A percentile compares a stretch with the other conserved stretches of the same genome.
phyloP scores from a whole-genome alignment of 1,140 invertebrate species.

The Ctenoplectra terminalis region DNA sequence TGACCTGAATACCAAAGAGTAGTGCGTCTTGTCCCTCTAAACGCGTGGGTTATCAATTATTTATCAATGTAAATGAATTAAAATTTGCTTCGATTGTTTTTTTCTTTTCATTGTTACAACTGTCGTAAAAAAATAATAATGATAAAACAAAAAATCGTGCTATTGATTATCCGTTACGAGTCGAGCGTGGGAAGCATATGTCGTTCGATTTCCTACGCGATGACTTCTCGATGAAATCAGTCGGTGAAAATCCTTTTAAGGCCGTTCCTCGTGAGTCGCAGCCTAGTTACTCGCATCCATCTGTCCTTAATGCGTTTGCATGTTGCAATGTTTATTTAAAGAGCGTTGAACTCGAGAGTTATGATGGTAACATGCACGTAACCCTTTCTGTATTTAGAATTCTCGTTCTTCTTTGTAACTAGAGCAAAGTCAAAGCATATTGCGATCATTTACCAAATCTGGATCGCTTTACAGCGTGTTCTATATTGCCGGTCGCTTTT shows the following conservation, averaged over 20 bases:
- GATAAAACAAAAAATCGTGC: too few relatives aligned
- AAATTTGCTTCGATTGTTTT: not conserved
- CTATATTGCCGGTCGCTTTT: not conserved
- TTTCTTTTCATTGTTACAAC: not conserved
- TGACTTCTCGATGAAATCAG: not conserved
- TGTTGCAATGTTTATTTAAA: constrained; percentile 7
- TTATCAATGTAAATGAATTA: not conserved
- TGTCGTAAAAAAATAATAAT: too few relatives aligned
- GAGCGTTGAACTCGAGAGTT: not conserved
- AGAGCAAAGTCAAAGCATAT: not conserved
- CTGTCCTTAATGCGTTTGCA: not conserved
- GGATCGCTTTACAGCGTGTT: not conserved
- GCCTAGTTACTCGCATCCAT: not conserved
- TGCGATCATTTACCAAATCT: not conserved
- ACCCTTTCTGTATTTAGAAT: not conserved
- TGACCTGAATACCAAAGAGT: constrained; percentile 18
- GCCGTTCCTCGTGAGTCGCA: not conserved
- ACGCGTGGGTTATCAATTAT: not conserved
- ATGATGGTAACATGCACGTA: not conserved
- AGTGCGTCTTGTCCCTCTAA: not conserved
- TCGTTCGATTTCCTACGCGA: not conserved
- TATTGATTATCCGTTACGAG: too few relatives aligned
- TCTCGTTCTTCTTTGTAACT: not conserved
- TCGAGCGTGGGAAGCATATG: not conserved
- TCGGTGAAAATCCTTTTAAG: constrained; percentile 8